A percentile compares a stretch with the other conserved stretches of the same genome.
Evolutionary conservation across 2,888 invertebrate species (phyloP).

Genomic region (Synergus laeviventris): DNA sequence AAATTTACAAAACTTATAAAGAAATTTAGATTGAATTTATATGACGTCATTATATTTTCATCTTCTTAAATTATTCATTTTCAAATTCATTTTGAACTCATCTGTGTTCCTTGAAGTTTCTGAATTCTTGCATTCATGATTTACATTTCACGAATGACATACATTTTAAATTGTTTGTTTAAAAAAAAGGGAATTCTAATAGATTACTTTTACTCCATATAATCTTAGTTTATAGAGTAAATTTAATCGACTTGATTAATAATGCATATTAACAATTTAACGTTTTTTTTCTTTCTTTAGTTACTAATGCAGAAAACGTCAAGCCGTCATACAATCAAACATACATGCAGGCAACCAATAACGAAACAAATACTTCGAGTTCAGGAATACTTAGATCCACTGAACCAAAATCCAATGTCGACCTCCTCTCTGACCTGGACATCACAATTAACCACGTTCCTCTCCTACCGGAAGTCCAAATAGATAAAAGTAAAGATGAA

Average conservation of each 20-base stretch:
- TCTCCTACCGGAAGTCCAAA: constrained; percentile 79
- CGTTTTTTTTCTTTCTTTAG: constrained; percentile 46
- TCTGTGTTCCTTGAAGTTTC: too few relatives aligned
- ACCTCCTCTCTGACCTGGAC: constrained; percentile 87
- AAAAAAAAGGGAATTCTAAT: too few relatives aligned
- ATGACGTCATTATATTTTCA: too few relatives aligned
- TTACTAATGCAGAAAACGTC: constrained; percentile 42
- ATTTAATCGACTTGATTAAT: neutral
- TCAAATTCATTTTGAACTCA: too few relatives aligned
- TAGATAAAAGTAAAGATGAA: constrained; percentile 61
- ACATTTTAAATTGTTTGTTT: too few relatives aligned
- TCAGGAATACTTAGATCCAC: constrained; percentile 49
- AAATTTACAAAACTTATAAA: too few relatives aligned
- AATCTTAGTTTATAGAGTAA: neutral
- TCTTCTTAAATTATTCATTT: too few relatives aligned
- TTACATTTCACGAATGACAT: too few relatives aligned
- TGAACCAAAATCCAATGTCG: constrained; percentile 78
- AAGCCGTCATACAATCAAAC: constrained; percentile 65
- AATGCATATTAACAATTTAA: neutral
- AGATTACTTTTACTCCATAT: neutral
- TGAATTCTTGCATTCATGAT: too few relatives aligned
- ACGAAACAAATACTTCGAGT: constrained; percentile 49
- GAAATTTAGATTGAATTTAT: too few relatives aligned
- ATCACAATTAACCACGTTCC: constrained; percentile 83
- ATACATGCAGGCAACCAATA: constrained; percentile 70